Evolutionary conservation across 2,113 vertebrate species (phyloP).

Genomic region (Thalassarche chlororhynchos): DNA sequence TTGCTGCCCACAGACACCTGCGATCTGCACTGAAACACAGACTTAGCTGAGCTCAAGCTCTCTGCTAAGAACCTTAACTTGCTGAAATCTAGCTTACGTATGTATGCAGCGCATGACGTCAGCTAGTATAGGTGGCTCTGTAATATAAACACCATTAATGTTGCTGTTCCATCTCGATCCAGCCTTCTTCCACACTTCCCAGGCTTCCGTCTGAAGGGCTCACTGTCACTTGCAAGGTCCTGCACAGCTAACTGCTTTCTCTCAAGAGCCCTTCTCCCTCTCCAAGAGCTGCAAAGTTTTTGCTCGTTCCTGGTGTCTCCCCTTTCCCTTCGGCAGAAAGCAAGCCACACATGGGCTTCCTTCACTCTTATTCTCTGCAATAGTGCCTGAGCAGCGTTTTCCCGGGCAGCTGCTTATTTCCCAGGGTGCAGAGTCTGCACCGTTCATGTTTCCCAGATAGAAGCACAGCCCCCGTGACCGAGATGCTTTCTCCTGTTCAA

Average conservation of each 20-base stretch:
- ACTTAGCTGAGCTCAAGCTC: background rate
- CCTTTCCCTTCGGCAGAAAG: background rate
- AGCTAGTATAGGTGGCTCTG: fast-evolving
- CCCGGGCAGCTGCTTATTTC: background rate
- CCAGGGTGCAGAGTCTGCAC: background rate
- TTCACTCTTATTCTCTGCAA: background rate
- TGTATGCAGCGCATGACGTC: fast-evolving
- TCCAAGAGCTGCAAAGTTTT: background rate
- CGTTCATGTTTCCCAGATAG: fast-evolving
- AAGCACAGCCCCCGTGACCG: fast-evolving
- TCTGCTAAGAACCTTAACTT: background rate
- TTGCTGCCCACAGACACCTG: background rate
- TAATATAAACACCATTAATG: too few relatives aligned
- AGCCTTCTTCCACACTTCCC: background rate
- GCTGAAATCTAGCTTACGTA: fast-evolving
- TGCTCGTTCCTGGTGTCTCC: too few relatives aligned
- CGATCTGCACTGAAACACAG: fast-evolving
- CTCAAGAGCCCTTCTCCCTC: background rate
- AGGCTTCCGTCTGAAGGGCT: background rate
- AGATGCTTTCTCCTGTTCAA: background rate
- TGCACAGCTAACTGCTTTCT: background rate
- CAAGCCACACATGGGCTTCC: fast-evolving
- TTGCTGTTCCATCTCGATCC: fast-evolving
- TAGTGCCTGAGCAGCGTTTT: fast-evolving
- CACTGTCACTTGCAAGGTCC: background rate